phyloP scores from a whole-genome alignment of 1,140 invertebrate species.

The Neodiprion pinetum region DNA sequence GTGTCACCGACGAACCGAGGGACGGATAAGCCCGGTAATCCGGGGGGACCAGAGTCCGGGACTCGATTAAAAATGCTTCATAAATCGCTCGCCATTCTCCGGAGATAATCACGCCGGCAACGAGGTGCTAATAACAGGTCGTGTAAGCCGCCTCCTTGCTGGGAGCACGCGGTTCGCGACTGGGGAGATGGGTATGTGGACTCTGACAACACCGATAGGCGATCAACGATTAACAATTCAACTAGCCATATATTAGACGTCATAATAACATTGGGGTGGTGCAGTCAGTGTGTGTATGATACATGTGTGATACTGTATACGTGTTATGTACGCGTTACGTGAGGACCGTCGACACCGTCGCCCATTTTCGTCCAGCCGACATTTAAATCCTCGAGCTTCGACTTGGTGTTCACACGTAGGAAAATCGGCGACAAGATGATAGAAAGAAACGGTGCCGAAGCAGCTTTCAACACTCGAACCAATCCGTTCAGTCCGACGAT shows the following conservation, averaged over 20 bases:
- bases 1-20: no score
- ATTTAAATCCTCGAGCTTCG: no score
- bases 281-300: background rate
- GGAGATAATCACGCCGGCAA: background rate
- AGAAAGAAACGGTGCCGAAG: no score
- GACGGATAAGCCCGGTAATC: background rate
- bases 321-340: background rate
- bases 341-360: no score
- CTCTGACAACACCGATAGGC: background rate
- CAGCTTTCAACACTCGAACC: no score
- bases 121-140: background rate
- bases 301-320: background rate
- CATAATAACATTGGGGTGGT: background rate
- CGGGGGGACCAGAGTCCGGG: background rate
- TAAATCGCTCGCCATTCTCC: background rate
- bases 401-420: no score
- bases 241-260: slow-evolving; percentile 2
- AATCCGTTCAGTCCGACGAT: no score
- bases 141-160: no score
- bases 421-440: no score
- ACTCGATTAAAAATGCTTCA: background rate
- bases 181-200: background rate
- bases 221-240: background rate
- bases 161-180: background rate
- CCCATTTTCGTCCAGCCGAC: no score